phyloP scores from a whole-genome alignment of 2,113 vertebrate genomes.

The Hipposideros armiger region DNA sequence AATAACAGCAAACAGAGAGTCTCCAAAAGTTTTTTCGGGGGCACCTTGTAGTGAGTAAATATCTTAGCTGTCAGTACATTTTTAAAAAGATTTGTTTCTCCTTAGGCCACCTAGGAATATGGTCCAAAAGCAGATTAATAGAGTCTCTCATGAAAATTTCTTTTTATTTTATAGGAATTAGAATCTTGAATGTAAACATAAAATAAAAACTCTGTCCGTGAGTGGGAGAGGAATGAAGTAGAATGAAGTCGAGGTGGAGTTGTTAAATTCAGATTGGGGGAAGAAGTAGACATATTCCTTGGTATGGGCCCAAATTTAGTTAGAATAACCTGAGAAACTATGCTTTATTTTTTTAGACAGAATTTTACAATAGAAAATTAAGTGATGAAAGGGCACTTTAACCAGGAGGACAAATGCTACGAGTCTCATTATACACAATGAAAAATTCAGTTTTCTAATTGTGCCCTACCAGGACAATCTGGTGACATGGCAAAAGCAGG shows the following conservation, averaged over 20 bases:
- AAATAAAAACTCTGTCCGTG: background rate
- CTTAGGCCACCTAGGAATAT: background rate
- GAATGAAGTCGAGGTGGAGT: background rate
- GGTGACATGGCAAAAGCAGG: background rate
- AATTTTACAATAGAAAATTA: background rate
- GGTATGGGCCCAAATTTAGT: background rate
- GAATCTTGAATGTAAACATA: background rate
- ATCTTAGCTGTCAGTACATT: background rate
- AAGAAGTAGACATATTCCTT: background rate
- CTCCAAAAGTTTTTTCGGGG: background rate
- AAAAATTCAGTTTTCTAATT: background rate
- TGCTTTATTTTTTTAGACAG: background rate
- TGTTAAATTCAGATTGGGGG: background rate
- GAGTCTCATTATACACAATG: background rate
- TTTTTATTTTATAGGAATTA: background rate
- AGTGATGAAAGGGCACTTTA: background rate
- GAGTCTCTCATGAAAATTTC: background rate
- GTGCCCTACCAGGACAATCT: background rate
- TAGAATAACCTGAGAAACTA: background rate
- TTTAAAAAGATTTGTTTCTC: background rate
- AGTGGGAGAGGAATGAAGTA: background rate
- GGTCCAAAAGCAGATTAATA: background rate
- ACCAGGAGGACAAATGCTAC: background rate
- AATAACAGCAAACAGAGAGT: background rate
- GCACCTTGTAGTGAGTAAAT: background rate